Base-by-base conservation (phyloP, 2,113 vertebrate species). In the Percina caprodes region DNA sequence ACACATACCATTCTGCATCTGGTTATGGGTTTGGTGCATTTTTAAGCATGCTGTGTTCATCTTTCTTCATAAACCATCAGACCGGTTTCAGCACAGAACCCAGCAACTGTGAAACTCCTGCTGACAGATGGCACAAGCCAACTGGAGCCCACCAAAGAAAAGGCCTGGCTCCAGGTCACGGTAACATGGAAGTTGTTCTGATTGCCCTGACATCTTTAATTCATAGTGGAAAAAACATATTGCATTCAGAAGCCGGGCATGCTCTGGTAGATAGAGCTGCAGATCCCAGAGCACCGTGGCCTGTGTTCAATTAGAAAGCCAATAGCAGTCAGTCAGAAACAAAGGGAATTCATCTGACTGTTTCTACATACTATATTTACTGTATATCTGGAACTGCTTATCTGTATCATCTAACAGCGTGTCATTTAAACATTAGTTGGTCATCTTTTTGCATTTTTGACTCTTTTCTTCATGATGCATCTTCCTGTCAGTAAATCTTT, bases 121-220 rank as follows among this genome's bases (percentile, higher is more conserved):
- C 45, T 61, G 66, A 67, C 71, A 72, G 66, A 63, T 23, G 23
- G 16, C 67, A 61, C 42, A 15, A 33, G 49, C 15, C 69, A 54
- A 66, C 15, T 45, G 39, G 46, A 83, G 66, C 67, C 39, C 48
- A 78, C 58, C 56, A 23, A 59, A 58, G 46, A 70, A 74, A 74
- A 30, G 26, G 26, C 35, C 23, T 19, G 68, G 21, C 61, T 74
- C 39, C 10, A 30, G 12, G 21, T 74, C 46, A 69, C 26, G 1
- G 45, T 74, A 78, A 79, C 76, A 39, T 69, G 58, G 51, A 77
- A 52, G 45, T 71, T 39, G 54, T 69, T 77, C 83, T 51, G 14
- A 59, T 74, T 0, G 68, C 59, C 51, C 39, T 21, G 48, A 69
- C 62, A 89, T 90, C 61, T 89, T 90, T 92, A 90, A 91, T 90